Evolutionary conservation across 64 coral and sea anemone species (phyloP).

Genomic region (Montipora efflorescens): DNA sequence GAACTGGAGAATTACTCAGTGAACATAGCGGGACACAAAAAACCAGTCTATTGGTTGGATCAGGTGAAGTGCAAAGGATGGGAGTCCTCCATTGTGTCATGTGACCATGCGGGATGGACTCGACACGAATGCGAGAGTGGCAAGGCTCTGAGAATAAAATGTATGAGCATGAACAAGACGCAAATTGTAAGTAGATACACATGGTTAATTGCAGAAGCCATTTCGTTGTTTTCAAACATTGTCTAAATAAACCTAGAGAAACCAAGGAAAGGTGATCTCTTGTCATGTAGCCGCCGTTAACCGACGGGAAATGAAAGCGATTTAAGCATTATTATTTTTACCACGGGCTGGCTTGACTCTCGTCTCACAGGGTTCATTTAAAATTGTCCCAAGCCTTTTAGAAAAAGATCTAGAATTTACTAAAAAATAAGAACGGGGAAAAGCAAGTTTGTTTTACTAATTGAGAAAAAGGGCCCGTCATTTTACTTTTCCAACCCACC

Average conservation of each 20-base stretch:
- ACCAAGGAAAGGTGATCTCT: too few species aligned
- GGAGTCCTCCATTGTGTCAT: constrained; percentile 86
- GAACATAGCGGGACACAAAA: not conserved
- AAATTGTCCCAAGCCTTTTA: too few species aligned
- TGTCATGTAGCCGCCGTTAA: too few species aligned
- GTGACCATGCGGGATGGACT: constrained; percentile 78
- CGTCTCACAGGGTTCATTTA: too few species aligned
- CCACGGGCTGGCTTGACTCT: too few species aligned
- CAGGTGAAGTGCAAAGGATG: constrained; percentile 73
- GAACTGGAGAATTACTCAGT: constrained; percentile 5
- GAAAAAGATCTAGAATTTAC: too few species aligned
- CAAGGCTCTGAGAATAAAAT: constrained; percentile 67
- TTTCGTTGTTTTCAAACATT: not conserved
- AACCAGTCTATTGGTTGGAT: constrained; percentile 59
- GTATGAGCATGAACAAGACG: constrained; percentile 30
- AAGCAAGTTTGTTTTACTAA: too few species aligned
- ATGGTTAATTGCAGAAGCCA: not conserved
- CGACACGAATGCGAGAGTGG: constrained; percentile 65
- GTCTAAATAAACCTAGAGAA: not conserved
- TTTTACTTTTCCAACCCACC: too few species aligned
- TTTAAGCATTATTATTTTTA: too few species aligned
- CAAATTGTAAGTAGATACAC: constrained; percentile 7
- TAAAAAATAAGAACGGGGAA: too few species aligned
- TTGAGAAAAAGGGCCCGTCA: too few species aligned
- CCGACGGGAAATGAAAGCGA: too few species aligned